Evolutionary conservation across 2,888 invertebrate genomes (phyloP).

Genomic region (Sicus ferrugineus): DNA sequence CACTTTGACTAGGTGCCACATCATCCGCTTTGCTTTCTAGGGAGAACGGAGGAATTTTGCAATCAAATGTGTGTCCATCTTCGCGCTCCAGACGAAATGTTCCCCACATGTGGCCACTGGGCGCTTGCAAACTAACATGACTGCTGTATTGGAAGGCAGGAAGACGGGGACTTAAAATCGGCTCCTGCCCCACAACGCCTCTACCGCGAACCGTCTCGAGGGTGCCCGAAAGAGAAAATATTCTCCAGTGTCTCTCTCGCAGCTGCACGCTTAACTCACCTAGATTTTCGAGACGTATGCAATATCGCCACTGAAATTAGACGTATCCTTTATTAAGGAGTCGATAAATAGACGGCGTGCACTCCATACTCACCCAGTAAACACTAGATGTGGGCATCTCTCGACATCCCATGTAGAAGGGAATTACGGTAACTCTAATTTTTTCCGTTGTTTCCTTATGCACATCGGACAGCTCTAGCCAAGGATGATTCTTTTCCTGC

Average conservation of each 20-base stretch:
- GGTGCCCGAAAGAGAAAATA: conserved; percentile 92
- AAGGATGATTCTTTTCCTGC: conserved; percentile 98
- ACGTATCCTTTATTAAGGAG: neutral
- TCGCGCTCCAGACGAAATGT: conserved; percentile 97
- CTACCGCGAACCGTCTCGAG: conserved; percentile 93
- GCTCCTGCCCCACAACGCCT: conserved; percentile 97
- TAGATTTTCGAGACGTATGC: conserved; percentile 94
- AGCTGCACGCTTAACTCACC: conserved; percentile 89
- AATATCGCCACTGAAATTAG: conserved; percentile 88
- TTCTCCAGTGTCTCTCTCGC: conserved; percentile 97
- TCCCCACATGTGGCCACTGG: conserved; percentile 89
- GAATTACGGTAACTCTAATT: conserved; percentile 92
- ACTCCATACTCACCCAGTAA: conserved; percentile 71
- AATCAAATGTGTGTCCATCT: conserved; percentile 96
- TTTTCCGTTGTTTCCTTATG: conserved; percentile 95
- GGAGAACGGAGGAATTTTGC: conserved; percentile 96
- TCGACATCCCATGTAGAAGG: conserved; percentile 96
- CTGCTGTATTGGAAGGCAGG: conserved; percentile 99
- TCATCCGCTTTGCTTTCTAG: conserved; percentile 92
- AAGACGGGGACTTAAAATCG: conserved; percentile 82
- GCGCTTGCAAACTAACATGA: conserved; percentile 95
- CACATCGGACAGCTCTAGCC: conserved; percentile 95
- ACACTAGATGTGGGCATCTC: conserved; percentile 91
- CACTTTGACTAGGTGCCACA: conserved; percentile 40
- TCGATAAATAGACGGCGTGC: no score